Percentiles rank a stretch among this genome's conserved stretches.
Conservation (phyloP, 2,888 invertebrate genomes). For the Drosophila multiciliata region DNA sequence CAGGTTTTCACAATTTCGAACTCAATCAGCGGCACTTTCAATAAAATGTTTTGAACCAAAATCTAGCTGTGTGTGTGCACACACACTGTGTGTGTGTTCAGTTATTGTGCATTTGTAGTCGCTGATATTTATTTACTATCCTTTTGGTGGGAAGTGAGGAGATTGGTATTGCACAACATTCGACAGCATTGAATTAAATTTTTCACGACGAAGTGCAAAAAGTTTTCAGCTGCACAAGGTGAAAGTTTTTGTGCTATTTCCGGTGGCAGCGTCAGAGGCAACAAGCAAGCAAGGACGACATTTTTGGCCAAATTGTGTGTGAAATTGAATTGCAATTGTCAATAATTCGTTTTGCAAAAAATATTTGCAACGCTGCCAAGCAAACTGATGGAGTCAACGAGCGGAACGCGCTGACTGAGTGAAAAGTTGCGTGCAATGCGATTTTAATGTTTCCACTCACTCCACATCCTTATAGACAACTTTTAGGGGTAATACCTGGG, state of each 20-base stretch:
- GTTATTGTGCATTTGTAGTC: constrained; percentile 59
- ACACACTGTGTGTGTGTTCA: constrained; percentile 23
- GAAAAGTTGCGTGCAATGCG: constrained; percentile 58
- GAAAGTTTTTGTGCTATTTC: constrained; percentile 65
- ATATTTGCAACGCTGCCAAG: constrained; percentile 54
- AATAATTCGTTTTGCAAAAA: constrained; percentile 74
- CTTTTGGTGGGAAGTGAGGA: background rate
- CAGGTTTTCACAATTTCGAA: constrained; percentile 46
- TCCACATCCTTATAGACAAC: constrained; percentile 6
- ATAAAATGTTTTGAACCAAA: constrained; percentile 59
- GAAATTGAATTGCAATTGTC: constrained; percentile 79
- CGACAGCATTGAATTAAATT: constrained; percentile 71
- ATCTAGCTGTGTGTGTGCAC: constrained; percentile 42
- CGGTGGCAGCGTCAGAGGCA: constrained; percentile 52
- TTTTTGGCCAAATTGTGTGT: constrained; percentile 78
- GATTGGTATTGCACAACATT: constrained; percentile 24
- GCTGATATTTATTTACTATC: constrained; percentile 70
- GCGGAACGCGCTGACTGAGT: constrained; percentile 32
- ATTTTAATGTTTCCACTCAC: constrained; percentile 52
- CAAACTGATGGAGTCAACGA: constrained; percentile 69
- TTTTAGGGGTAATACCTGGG: constrained; percentile 18
- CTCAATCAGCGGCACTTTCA: constrained; percentile 72
- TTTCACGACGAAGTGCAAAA: constrained; percentile 64
- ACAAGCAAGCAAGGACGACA: constrained; percentile 48
- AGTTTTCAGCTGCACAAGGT: constrained; percentile 60